Evolutionary conservation across 2,113 vertebrate genomes (phyloP).

Genomic region (Crotalus horridus): DNA sequence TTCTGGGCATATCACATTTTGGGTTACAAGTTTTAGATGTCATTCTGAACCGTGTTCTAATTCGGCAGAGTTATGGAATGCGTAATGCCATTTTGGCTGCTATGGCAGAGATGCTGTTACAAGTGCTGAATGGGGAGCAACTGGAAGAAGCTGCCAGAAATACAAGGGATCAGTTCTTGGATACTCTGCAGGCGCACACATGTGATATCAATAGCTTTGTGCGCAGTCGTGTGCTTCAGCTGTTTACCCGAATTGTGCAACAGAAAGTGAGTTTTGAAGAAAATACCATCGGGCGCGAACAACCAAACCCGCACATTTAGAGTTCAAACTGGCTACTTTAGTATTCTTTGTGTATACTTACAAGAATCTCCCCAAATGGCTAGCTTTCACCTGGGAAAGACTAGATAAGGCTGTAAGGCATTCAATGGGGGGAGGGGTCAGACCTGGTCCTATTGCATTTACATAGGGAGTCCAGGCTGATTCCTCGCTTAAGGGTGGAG

Average conservation of each 20-base stretch:
- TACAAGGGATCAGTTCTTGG: constrained; percentile 86
- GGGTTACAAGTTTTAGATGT: background rate
- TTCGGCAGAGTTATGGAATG: constrained; percentile 80
- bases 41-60: background rate
- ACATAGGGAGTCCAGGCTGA: background rate
- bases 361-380: background rate
- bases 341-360: background rate
- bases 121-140: constrained; percentile 83
- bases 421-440: background rate
- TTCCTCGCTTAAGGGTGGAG: background rate
- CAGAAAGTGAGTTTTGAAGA: constrained; percentile 72
- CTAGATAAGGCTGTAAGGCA: background rate
- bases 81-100: constrained; percentile 85
- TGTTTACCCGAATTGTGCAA: constrained; percentile 85
- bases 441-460: background rate
- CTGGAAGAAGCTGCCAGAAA: constrained; percentile 79
- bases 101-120: constrained; percentile 83
- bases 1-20: background rate
- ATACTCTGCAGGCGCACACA: constrained; percentile 83
- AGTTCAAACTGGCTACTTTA: background rate
- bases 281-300: background rate
- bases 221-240: constrained; percentile 85
- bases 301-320: background rate
- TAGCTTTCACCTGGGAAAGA: background rate
- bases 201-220: constrained; percentile 85